phyloP scores from a whole-genome alignment of 2,888 invertebrate species.

The Ectemnius continuus region DNA sequence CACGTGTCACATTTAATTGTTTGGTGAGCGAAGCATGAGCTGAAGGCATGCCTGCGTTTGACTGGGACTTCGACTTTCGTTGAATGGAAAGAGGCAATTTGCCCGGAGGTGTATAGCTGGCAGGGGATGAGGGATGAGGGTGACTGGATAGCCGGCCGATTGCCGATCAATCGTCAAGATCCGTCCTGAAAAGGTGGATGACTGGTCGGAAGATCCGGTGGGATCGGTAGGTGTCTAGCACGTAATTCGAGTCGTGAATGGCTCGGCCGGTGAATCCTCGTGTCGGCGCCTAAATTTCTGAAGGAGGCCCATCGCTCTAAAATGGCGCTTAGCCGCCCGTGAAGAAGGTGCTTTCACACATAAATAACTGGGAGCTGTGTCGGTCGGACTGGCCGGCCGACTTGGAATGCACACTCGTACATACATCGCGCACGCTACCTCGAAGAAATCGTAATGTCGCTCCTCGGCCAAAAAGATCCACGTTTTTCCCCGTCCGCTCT shows the following conservation, averaged over 20 bases:
- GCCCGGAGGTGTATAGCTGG: too few species aligned
- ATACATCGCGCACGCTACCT: background rate
- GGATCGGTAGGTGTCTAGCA: slow-evolving; percentile 39
- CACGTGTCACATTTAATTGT: too few species aligned
- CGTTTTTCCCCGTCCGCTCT: slow-evolving; percentile 13
- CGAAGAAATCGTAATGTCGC: slow-evolving; percentile 21
- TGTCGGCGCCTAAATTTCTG: slow-evolving; percentile 61
- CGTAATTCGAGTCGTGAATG: slow-evolving; percentile 42
- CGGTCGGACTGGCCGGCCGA: slow-evolving; percentile 25
- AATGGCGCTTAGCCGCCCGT: slow-evolving; percentile 28
- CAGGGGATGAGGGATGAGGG: too few species aligned
- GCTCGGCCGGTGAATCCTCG: slow-evolving; percentile 40
- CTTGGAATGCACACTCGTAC: slow-evolving; percentile 47
- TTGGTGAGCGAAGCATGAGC: too few species aligned
- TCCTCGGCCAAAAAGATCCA: slow-evolving; percentile 17
- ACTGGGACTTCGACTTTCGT: too few species aligned
- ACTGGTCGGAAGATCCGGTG: slow-evolving; percentile 15
- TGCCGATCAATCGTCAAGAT: slow-evolving; percentile 17
- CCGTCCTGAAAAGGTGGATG: slow-evolving; percentile 35
- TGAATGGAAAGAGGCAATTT: too few species aligned
- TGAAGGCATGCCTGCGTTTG: too few species aligned
- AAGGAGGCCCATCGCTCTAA: slow-evolving; percentile 21
- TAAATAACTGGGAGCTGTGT: slow-evolving; percentile 40
- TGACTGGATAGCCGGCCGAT: too few species aligned
- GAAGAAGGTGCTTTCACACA: slow-evolving; percentile 41